phyloP scores from a whole-genome alignment of 2,888 invertebrate species.

The Eupeodes latifasciatus region DNA sequence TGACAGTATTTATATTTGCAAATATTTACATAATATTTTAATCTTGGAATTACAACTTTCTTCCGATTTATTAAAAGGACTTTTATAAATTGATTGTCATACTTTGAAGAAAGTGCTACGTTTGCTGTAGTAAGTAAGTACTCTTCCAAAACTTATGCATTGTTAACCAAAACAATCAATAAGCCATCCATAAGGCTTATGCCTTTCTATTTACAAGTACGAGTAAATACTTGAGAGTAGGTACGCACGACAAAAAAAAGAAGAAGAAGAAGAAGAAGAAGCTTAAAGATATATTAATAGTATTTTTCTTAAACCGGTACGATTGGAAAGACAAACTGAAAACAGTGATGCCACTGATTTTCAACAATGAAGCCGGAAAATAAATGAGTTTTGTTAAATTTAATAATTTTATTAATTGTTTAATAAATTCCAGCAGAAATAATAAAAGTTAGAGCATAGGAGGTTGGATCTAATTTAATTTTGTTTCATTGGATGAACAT shows the following conservation, averaged over 20 bases:
- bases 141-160: background rate
- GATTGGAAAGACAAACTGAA: background rate
- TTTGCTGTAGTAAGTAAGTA: background rate
- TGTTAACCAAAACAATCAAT: constrained; percentile 15
- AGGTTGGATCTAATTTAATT: too few relatives aligned
- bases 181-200: background rate
- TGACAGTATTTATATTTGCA: too few relatives aligned
- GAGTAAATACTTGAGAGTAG: constrained; percentile 4
- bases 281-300: constrained; percentile 6
- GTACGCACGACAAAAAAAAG: background rate
- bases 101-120: background rate
- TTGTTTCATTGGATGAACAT: too few relatives aligned
- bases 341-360: constrained; percentile 8
- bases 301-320: background rate
- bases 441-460: too few relatives aligned
- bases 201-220: constrained; percentile 18
- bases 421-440: too few relatives aligned
- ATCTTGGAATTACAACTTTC: too few relatives aligned
- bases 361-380: too few relatives aligned
- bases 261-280: constrained; percentile 8
- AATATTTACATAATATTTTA: too few relatives aligned
- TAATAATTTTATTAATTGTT: too few relatives aligned
- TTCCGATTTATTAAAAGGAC: background rate
- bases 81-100: background rate
- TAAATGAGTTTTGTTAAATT: background rate